phyloP scores from a whole-genome alignment of 2,888 invertebrate species.

The Amaurobius ferox region DNA sequence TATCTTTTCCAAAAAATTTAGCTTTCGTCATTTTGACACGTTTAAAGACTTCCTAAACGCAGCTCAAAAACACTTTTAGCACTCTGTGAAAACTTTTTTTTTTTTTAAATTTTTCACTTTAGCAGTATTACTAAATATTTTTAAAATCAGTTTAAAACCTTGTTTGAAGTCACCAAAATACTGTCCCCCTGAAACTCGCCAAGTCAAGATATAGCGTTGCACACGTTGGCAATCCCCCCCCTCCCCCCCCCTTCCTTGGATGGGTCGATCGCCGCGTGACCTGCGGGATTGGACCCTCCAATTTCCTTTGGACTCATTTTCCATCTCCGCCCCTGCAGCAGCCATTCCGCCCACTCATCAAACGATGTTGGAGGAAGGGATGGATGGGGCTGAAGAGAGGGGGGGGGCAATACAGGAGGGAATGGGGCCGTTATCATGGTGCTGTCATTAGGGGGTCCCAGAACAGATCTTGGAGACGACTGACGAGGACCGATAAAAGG shows the following conservation, averaged over 20 bases:
- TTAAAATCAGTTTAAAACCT: no score
- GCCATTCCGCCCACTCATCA: slow-evolving; percentile 6
- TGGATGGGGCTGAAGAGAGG: not conserved
- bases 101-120: no score
- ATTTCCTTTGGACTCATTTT: slow-evolving; percentile 14
- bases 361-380: not conserved
- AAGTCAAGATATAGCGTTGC: not conserved
- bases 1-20: no score
- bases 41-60: no score
- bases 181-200: not conserved
- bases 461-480: slow-evolving; percentile 16
- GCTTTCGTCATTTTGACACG: no score
- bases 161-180: no score
- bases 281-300: slow-evolving; percentile 42
- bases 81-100: no score
- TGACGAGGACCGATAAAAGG: slow-evolving; percentile 10
- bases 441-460: slow-evolving; percentile 16
- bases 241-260: not conserved
- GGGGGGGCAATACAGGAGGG: not conserved
- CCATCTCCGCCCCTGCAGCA: not conserved
- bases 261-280: slow-evolving; percentile 60
- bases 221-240: not conserved
- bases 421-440: not conserved
- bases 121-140: no score
- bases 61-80: no score